Evolutionary conservation across 2,888 invertebrate genomes (phyloP), one percentile per base, ranked within the genome.

Genomic region (Metellina segmentata): DNA sequence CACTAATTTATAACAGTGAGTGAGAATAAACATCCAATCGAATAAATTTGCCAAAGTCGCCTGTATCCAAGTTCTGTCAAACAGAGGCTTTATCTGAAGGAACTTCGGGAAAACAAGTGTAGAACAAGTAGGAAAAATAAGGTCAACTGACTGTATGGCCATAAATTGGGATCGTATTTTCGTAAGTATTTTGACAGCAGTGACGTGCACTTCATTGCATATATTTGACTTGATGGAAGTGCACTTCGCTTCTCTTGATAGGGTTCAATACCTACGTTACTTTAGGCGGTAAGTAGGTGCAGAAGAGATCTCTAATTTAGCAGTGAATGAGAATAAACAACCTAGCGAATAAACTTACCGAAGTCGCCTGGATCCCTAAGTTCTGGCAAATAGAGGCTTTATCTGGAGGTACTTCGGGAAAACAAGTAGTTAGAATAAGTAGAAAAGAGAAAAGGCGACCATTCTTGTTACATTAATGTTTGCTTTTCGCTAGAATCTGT

Each of bases 381-480:
- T 83, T 91, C 71, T 87, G 53, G 91, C 61, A 87, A 83, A 78
- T 77, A 79, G 83, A 77, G 51, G 83, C 72, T 71, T 91, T 87
- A 87, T 83, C 81, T 82, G 19, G 71, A 82, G 81, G 82, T 82
- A 91, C 87, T 91, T 91, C 77, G 69, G 13, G 72, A 86, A 82
- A 91, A 87, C 82, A 87, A 91, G 87, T 74, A 87, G 91, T 83
- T 83, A 69, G 85, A 89, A 85, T 81, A 85, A 92, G 91, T 88
- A 87, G 82, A 51, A 70, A 86, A 81, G 81, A 85, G 90, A 85
- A 87, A 91, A 88, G 87, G 69, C 85, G 81, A 70, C 87, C 74
- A 85, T 83, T 88, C 88, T 89, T 89, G 89, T 92, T 89, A 81
- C 91, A 85, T 92, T 85, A 92, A 92, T 92, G 91, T 92, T 92